Evolutionary conservation across 2,888 invertebrate genomes (phyloP).

Genomic region (Mesodorylaimus sp.): DNA sequence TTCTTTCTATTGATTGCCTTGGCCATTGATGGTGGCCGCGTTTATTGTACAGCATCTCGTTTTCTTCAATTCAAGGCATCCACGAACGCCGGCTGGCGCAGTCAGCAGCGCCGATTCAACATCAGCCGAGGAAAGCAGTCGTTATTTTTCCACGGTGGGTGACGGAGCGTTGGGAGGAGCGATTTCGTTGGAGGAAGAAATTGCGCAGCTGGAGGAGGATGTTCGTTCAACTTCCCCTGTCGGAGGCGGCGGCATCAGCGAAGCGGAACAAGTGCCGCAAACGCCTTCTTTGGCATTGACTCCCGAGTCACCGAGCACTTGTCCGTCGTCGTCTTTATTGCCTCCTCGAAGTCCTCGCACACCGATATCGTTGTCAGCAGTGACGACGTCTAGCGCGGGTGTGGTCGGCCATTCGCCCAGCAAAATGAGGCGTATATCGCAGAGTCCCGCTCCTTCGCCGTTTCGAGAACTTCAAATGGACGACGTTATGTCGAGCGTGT

Average conservation of each 20-base stretch:
- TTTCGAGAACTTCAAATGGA: neutral
- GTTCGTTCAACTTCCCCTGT: too few species aligned
- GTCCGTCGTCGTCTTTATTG: too few species aligned
- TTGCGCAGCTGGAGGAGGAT: neutral
- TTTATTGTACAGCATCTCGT: too few species aligned
- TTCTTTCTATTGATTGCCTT: too few species aligned
- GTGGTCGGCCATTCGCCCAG: neutral
- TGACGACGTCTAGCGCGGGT: neutral
- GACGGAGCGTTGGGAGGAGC: neutral
- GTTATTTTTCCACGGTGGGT: neutral
- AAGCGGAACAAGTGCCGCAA: too few species aligned
- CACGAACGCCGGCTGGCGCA: too few species aligned
- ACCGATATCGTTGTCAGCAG: neutral
- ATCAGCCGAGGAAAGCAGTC: neutral
- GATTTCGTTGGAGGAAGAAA: neutral
- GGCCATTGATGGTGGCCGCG: too few species aligned
- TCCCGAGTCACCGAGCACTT: neutral
- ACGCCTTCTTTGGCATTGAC: too few species aligned
- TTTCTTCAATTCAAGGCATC: too few species aligned
- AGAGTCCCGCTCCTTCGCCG: neutral
- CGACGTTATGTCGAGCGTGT: neutral
- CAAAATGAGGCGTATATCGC: neutral
- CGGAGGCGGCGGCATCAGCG: too few species aligned
- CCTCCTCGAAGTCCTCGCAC: neutral
- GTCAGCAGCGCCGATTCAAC: too few species aligned